A percentile compares a stretch with the other conserved stretches of the same genome.
phyloP scores from a whole-genome alignment of 2,797 vertebrate genomes.

The Remorina albescens region DNA sequence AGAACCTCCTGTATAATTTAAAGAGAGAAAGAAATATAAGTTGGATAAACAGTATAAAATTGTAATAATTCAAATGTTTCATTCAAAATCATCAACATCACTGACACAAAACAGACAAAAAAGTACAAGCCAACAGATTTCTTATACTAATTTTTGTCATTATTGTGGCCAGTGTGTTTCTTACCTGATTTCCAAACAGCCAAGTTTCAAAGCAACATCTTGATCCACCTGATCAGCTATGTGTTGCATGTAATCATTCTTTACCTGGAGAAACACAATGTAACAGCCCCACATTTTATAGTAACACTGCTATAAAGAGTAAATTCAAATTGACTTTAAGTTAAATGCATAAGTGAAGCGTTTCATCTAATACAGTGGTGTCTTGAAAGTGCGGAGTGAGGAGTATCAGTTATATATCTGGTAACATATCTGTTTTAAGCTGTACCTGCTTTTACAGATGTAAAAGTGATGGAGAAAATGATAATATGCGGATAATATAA shows the following conservation, averaged over 20 bases:
- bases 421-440: neutral
- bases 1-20: constrained; percentile 90
- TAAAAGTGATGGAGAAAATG: neutral
- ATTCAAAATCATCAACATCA: neutral
- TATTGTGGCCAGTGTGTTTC: constrained; percentile 23
- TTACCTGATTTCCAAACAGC: constrained; percentile 99
- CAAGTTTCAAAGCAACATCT: constrained; percentile 96
- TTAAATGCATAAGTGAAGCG: neutral
- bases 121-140: neutral
- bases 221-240: constrained; percentile 97
- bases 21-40: constrained; percentile 26
- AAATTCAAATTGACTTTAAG: neutral
- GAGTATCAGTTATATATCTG: neutral
- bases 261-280: constrained; percentile 86
- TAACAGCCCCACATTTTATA: neutral
- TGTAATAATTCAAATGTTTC: neutral
- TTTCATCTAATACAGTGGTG: neutral
- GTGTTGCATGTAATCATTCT: constrained; percentile 97
- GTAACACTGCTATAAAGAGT: neutral
- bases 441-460: neutral
- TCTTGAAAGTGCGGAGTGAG: neutral
- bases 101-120: neutral
- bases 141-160: neutral
- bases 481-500: neutral
- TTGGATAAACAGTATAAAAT: constrained; percentile 13